phyloP scores from a whole-genome alignment of 2,888 invertebrate species.

The Cerceris ruficornis region DNA sequence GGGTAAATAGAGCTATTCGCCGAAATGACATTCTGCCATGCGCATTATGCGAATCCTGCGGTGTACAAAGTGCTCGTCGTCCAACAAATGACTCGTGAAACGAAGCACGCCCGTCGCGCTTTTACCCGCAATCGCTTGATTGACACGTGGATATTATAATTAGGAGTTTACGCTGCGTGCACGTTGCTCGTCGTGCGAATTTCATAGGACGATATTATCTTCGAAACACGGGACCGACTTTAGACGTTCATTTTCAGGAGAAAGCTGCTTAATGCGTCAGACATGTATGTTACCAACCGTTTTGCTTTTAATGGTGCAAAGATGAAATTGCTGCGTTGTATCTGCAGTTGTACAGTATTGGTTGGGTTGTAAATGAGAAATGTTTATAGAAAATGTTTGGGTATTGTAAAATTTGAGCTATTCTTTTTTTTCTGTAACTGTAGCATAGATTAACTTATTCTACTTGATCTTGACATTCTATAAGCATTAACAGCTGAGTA shows the following conservation, averaged over 20 bases:
- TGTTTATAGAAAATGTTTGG: no score
- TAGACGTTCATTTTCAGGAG: no score
- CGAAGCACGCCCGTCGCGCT: slow-evolving; percentile 53
- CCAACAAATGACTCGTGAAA: slow-evolving; percentile 74
- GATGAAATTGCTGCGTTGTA: no score
- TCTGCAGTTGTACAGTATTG: no score
- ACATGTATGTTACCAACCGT: not conserved
- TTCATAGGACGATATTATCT: not conserved
- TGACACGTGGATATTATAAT: slow-evolving; percentile 24
- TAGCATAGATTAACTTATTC: no score
- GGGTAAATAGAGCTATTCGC: slow-evolving; percentile 72
- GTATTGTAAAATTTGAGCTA: no score
- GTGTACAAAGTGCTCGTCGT: slow-evolving; percentile 58
- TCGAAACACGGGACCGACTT: no score
- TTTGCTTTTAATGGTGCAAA: no score
- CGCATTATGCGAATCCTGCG: slow-evolving; percentile 66
- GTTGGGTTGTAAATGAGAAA: no score
- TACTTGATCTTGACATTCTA: no score
- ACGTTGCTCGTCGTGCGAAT: slow-evolving; percentile 4
- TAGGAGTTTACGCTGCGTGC: slow-evolving; percentile 9
- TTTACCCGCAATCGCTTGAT: slow-evolving; percentile 24
- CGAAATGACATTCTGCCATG: slow-evolving; percentile 66
- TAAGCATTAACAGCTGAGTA: no score
- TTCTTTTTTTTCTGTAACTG: no score
- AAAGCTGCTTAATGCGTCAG: not conserved